Conservation (phyloP, 2,113 vertebrate genomes). For the Psettodes erumei region DNA sequence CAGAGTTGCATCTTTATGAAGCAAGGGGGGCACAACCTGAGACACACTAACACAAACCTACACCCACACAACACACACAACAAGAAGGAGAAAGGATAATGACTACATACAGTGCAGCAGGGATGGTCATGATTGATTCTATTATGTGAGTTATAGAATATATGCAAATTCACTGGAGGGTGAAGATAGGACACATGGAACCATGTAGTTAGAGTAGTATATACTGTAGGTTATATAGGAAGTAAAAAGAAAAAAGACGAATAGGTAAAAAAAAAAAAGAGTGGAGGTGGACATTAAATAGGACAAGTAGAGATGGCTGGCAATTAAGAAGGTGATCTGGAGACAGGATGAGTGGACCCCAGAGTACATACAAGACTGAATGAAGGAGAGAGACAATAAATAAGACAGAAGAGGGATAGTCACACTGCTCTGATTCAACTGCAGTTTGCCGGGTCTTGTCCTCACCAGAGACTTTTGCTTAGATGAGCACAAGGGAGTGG, state of each 20-base stretch:
- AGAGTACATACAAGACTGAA: slow-evolving; percentile 40
- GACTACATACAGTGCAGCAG: slow-evolving; percentile 8
- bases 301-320: slow-evolving; percentile 12
- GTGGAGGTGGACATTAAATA: slow-evolving; percentile 15
- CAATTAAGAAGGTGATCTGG: slow-evolving; percentile 44
- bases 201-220: neutral
- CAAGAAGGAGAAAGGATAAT: neutral
- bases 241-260: neutral
- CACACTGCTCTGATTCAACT: slow-evolving; percentile 48
- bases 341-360: slow-evolving; percentile 33
- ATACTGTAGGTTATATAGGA: neutral
- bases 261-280: neutral
- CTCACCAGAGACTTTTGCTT: slow-evolving; percentile 56
- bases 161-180: neutral
- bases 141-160: slow-evolving; percentile 10
- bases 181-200: neutral
- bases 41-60: slow-evolving; percentile 27
- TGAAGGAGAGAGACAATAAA: slow-evolving; percentile 53
- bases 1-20: slow-evolving; percentile 64
- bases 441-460: slow-evolving; percentile 44
- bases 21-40: slow-evolving; percentile 39
- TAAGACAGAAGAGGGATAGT: slow-evolving; percentile 37
- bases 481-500: slow-evolving; percentile 64
- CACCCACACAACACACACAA: slow-evolving; percentile 3
- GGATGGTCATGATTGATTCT: neutral